Conservation (phyloP, 2,113 vertebrate genomes). For the Percina caprodes region DNA sequence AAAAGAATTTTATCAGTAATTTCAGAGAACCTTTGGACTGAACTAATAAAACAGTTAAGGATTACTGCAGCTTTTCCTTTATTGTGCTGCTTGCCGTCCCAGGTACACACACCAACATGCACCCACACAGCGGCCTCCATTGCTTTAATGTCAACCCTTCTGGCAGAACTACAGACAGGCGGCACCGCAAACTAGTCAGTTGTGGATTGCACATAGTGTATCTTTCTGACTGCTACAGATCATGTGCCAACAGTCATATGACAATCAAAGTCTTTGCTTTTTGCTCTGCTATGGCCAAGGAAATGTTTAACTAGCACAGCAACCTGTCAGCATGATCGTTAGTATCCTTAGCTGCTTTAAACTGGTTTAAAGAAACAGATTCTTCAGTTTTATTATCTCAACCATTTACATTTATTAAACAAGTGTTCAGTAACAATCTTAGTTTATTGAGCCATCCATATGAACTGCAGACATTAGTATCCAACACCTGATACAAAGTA, state of each 20-base stretch:
- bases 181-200: neutral
- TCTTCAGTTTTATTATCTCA: no score
- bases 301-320: constrained; percentile 17
- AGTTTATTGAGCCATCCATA: no score
- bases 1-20: neutral
- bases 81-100: constrained; percentile 35
- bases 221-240: neutral
- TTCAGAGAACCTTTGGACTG: constrained; percentile 67
- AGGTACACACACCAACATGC: constrained; percentile 37
- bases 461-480: no score
- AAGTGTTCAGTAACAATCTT: no score
- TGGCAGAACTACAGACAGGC: constrained; percentile 4
- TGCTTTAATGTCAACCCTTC: neutral
- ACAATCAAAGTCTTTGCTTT: neutral
- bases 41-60: constrained; percentile 67
- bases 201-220: neutral
- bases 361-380: no score
- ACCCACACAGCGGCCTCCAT: neutral
- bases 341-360: neutral
- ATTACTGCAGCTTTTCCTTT: constrained; percentile 50
- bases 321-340: neutral
- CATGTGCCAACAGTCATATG: neutral
- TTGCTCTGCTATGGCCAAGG: neutral
- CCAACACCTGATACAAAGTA: no score
- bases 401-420: no score